Evolutionary conservation across 2,113 vertebrate species (phyloP), one percentile per base, ranked within the genome.

Genomic region (Empidonax alnorum): DNA sequence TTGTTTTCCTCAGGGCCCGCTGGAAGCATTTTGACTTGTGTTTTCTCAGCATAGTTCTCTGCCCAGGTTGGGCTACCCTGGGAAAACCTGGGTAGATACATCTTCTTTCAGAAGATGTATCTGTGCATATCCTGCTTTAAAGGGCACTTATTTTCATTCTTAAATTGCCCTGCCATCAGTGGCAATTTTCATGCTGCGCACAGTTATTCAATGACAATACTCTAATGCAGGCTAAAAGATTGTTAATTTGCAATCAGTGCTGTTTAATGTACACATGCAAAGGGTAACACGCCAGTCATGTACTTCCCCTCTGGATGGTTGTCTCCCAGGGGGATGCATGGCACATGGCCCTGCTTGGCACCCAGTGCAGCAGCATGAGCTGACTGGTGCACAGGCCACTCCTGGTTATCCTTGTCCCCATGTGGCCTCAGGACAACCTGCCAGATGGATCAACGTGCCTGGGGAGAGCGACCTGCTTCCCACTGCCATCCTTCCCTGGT

Each of bases 261-360:
- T 93, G 63, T 77, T 94, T 80, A 88, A 50, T 1, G 2, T 37
- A 89, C 53, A 66, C 74, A 69, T 14, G 21, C 41, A 49, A 91
- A 46, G 7, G 35, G 66, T 47, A 44, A 47, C 0, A 0, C 1
- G 3, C 24, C 33, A 28, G 24, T 56, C 58, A 25, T 2, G 2
- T 41, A n/a, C 50, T 77, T 65, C 37, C 46, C 23, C 46, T 71
- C 0, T 0, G 44, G 59, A 46, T 22, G 37, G 58, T 14, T 62
- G 23, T 53, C 15, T 69, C 41, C 74, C 31, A 27, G 0, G 1
- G 15, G 23, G 31, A 35, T 6, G 4, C 10, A 4, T 3, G 33
- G 7, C 52, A 42, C 0, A 0, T 17, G 56, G 50, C 33, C 37
- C 41, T 49, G 37, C 12, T 7, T 17, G 3, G 66, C 55, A 84